These are phyloP conservation scores for Alces alces DNA, from an alignment of 2,113 vertebrate species.

Conservation along the genomic window DNA sequence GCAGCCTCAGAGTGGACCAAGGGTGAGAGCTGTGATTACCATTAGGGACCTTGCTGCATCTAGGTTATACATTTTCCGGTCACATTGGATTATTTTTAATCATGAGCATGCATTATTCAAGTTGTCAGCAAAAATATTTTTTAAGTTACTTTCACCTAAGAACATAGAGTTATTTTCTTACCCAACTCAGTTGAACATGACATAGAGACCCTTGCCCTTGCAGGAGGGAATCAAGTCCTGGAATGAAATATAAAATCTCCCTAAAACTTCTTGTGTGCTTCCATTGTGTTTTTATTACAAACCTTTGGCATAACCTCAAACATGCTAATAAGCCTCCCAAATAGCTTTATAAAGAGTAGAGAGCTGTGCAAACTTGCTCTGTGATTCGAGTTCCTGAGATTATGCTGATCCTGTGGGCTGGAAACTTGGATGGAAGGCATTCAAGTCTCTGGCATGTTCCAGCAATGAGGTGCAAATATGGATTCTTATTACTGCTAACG, in stretches of 20 bases:
- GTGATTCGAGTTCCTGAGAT: not conserved
- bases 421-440: not conserved
- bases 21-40: not conserved
- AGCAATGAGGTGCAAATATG: not conserved
- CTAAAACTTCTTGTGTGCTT: not conserved
- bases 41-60: not conserved
- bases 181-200: not conserved
- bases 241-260: not conserved
- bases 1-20: not conserved
- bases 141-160: not conserved
- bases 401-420: not conserved
- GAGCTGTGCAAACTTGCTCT: not conserved
- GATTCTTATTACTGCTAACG: not conserved
- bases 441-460: not conserved
- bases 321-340: not conserved
- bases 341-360: not conserved
- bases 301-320: not conserved
- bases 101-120: not conserved
- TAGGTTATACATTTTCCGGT: not conserved
- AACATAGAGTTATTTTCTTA: not conserved
- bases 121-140: not conserved
- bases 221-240: not conserved
- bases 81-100: not conserved
- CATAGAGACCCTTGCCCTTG: not conserved
- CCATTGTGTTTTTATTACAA: not conserved